Evolutionary conservation across 2,888 invertebrate species (phyloP).

Genomic region (Cerceris ruficornis): DNA sequence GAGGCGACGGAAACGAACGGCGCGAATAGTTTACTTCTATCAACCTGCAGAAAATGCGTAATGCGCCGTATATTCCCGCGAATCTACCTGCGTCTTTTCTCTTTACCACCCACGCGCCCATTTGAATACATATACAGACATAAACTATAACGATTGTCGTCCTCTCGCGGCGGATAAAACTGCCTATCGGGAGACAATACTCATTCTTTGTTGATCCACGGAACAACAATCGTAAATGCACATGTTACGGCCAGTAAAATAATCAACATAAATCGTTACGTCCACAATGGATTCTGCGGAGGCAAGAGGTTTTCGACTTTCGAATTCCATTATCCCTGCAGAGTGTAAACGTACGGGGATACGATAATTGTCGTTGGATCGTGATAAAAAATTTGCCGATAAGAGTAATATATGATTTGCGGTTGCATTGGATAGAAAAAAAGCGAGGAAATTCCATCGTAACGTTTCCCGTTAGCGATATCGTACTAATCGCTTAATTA

Average conservation of each 20-base stretch:
- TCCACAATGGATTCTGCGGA: slow-evolving; percentile 4
- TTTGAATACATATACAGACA: slow-evolving; percentile 58
- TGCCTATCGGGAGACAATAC: slow-evolving; percentile 50
- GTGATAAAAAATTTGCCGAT: slow-evolving; percentile 3
- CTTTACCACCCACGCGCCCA: slow-evolving; percentile 57
- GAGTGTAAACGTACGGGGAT: too few relatives aligned
- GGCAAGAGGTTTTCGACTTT: slow-evolving; percentile 4
- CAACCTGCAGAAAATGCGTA: slow-evolving; percentile 61
- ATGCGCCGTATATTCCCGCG: slow-evolving; percentile 47
- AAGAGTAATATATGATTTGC: slow-evolving; percentile 39
- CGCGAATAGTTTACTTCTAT: slow-evolving; percentile 38
- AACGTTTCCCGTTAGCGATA: slow-evolving; percentile 61
- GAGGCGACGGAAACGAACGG: not conserved
- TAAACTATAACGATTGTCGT: slow-evolving; percentile 62
- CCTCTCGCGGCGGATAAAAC: slow-evolving; percentile 40
- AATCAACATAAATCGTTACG: slow-evolving; percentile 29
- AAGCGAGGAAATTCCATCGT: slow-evolving; percentile 53
- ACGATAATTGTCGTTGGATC: too few relatives aligned
- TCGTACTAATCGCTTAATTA: slow-evolving; percentile 72
- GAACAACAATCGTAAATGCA: slow-evolving; percentile 34
- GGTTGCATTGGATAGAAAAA: slow-evolving; percentile 41
- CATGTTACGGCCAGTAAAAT: slow-evolving; percentile 29
- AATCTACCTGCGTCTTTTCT: slow-evolving; percentile 65
- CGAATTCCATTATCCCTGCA: slow-evolving; percentile 41
- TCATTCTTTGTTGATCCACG: slow-evolving; percentile 34